Evolutionary conservation across 2,888 invertebrate species (phyloP).

Genomic region (Caenorhabditis imperialis): DNA sequence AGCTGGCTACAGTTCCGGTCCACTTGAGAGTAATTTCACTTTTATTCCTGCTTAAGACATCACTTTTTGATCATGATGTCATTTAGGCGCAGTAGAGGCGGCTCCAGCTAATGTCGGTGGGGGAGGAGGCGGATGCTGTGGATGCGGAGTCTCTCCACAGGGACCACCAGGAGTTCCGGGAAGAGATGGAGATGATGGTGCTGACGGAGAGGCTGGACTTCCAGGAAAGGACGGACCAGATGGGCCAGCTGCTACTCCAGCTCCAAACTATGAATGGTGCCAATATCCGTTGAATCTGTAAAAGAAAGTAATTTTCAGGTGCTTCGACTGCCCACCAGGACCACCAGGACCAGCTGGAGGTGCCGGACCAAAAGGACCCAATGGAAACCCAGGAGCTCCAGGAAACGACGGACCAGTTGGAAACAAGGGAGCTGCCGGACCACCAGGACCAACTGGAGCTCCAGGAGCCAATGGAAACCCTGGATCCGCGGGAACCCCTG

Average conservation of each 20-base stretch:
- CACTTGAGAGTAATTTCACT: conserved; percentile 55
- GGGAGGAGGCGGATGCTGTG: conserved; percentile 66
- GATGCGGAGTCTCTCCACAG: conserved; percentile 66
- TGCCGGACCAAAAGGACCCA: conserved; percentile 64
- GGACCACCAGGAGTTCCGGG: conserved; percentile 73
- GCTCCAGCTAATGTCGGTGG: conserved; percentile 41
- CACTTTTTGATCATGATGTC: no score
- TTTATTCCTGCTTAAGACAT: no score
- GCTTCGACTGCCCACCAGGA: conserved; percentile 71
- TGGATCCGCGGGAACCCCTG: conserved; percentile 60
- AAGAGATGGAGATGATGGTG: conserved; percentile 69
- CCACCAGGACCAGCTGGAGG: conserved; percentile 69
- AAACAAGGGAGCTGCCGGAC: conserved; percentile 55
- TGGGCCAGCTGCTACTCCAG: conserved; percentile 66
- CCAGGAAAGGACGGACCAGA: conserved; percentile 69
- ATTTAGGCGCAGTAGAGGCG: conserved; percentile 50
- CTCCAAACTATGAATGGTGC: conserved; percentile 61
- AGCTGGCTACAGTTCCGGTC: conserved; percentile 55
- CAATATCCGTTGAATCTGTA: not conserved
- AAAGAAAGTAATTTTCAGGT: conserved; percentile 22
- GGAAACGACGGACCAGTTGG: conserved; percentile 63
- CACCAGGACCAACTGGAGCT: conserved; percentile 59
- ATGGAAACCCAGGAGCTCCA: conserved; percentile 60
- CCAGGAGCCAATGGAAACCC: conserved; percentile 55
- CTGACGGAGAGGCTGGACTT: conserved; percentile 68